These are phyloP conservation scores for Epiblema foenella DNA, from an alignment of 2,888 invertebrate species.

Conservation along the genomic window DNA sequence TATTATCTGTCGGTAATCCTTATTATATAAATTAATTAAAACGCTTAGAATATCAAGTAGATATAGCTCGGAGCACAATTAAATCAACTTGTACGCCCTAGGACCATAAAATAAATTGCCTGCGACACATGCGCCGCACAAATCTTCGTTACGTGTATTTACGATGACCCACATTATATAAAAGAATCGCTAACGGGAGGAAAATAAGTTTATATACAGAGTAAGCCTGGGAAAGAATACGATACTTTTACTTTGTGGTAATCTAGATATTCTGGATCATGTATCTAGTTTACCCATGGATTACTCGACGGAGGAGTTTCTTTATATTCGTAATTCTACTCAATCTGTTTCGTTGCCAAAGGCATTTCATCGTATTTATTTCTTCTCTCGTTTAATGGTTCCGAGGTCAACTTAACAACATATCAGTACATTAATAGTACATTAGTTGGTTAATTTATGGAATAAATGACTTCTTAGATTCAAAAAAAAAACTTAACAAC, in stretches of 20 bases:
- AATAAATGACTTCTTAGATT: not conserved
- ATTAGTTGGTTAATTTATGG: too few relatives aligned
- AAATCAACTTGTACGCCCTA: conserved; percentile 19
- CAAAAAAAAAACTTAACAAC: too few relatives aligned
- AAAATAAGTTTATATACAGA: conserved; percentile 11
- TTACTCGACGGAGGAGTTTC: not conserved
- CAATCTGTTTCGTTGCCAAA: not conserved
- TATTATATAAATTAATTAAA: too few relatives aligned
- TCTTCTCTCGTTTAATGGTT: not conserved
- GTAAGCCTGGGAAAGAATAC: not conserved
- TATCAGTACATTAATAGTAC: too few relatives aligned
- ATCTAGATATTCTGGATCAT: not conserved
- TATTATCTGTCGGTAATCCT: too few relatives aligned
- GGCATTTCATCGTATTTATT: not conserved
- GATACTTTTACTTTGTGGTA: not conserved
- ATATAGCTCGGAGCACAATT: conserved; percentile 19
- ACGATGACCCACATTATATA: conserved; percentile 29
- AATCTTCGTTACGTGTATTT: conserved; percentile 42
- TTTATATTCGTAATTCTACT: not conserved
- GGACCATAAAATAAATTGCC: conserved; percentile 27
- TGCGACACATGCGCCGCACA: conserved; percentile 31
- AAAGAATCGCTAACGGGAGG: conserved; percentile 28
- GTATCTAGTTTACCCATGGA: not conserved
- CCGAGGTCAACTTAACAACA: not conserved
- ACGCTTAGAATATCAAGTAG: conserved; percentile 11